Conservation (phyloP, 1,140 invertebrate species). For the Manduca sexta region DNA sequence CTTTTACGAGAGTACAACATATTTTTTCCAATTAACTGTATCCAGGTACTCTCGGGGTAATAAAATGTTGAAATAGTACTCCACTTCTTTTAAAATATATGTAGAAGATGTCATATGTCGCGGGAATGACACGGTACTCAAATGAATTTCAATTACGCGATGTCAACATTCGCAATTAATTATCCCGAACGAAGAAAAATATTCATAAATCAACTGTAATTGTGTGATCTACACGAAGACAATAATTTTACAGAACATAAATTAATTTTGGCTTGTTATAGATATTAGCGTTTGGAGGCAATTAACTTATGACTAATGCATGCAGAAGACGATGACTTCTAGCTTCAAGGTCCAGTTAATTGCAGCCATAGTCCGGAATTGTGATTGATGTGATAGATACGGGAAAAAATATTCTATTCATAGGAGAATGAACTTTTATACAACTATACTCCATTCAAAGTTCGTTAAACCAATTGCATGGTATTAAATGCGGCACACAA, state of each 20-base stretch:
- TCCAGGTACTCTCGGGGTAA: no score
- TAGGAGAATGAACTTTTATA: no score
- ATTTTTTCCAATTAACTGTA: no score
- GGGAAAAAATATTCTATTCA: background rate
- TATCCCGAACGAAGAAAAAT: background rate
- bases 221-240: slow-evolving; percentile 7
- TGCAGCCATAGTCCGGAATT: background rate
- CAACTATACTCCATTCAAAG: no score
- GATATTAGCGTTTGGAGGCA: slow-evolving; percentile 13
- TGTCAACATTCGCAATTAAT: background rate
- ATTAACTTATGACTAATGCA: slow-evolving; percentile 51
- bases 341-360: slow-evolving; percentile 12
- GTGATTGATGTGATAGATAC: background rate
- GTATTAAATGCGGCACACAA: no score
- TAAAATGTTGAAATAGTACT: no score
- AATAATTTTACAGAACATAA: slow-evolving; percentile 25
- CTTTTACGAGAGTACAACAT: no score
- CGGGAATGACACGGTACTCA: no score
- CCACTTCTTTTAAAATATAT: no score
- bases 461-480: no score
- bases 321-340: slow-evolving; percentile 31
- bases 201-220: slow-evolving; percentile 8
- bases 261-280: slow-evolving; percentile 26
- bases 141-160: no score
- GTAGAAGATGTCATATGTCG: no score